A percentile compares a stretch with the other conserved stretches of the same genome.
Evolutionary conservation across 53 echinoderm and acorn worm genomes (phyloP).

Genomic region (Zoroaster sp.): DNA sequence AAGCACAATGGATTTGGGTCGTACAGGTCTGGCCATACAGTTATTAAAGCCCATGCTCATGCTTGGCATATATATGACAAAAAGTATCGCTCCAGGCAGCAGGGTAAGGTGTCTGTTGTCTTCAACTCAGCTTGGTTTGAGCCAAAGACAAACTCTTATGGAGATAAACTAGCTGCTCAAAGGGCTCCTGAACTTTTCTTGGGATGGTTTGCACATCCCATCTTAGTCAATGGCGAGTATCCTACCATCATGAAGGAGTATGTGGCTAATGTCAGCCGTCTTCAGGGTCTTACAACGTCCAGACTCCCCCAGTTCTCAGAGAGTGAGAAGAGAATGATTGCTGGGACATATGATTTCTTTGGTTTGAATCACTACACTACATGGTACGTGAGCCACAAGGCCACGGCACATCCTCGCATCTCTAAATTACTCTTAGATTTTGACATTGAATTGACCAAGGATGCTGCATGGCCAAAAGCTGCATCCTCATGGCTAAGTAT

Average conservation of each 20-base stretch:
- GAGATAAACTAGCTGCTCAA: slow-evolving; percentile 65
- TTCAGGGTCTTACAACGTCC: slow-evolving; percentile 50
- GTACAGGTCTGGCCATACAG: slow-evolving; percentile 73
- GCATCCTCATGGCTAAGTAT: slow-evolving; percentile 65
- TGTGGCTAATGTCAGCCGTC: slow-evolving; percentile 23
- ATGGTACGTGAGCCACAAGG: slow-evolving; percentile 58
- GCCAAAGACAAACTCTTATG: slow-evolving; percentile 63
- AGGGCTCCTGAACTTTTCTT: slow-evolving; percentile 46
- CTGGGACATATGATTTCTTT: slow-evolving; percentile 58
- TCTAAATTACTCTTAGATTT: slow-evolving; percentile 57
- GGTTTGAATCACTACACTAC: slow-evolving; percentile 73
- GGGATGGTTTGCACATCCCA: slow-evolving; percentile 80
- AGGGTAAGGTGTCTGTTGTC: slow-evolving; percentile 70
- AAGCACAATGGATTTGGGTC: slow-evolving; percentile 75
- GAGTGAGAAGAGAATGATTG: slow-evolving; percentile 47
- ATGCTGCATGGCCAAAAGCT: slow-evolving; percentile 60
- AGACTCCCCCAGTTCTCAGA: slow-evolving; percentile 59
- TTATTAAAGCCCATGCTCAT: slow-evolving; percentile 86
- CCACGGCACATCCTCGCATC: slow-evolving; percentile 17
- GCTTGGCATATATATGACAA: slow-evolving; percentile 83
- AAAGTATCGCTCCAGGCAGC: slow-evolving; percentile 72
- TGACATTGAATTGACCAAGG: slow-evolving; percentile 46
- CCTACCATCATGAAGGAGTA: slow-evolving; percentile 55
- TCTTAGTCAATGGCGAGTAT: slow-evolving; percentile 76
- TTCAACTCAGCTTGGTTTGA: slow-evolving; percentile 70